Percentiles rank a stretch among this genome's conserved stretches.
Evolutionary conservation across 2,888 invertebrate genomes (phyloP).

Genomic region (Drosophila mettleri): DNA sequence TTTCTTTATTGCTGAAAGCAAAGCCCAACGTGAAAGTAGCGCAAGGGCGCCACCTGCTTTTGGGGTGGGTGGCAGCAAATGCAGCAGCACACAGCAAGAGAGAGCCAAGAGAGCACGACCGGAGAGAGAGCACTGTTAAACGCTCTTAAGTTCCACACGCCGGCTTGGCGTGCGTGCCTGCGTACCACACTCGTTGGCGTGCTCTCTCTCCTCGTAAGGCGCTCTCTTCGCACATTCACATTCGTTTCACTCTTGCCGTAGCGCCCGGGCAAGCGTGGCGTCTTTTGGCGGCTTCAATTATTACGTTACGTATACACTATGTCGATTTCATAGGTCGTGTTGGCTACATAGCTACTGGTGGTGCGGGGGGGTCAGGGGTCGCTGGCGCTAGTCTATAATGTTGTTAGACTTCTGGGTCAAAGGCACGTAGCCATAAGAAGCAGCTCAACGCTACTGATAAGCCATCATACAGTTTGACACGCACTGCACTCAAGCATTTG

Average conservation of each 20-base stretch:
- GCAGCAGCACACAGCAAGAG: no score
- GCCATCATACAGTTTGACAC: conserved; percentile 54
- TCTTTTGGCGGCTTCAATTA: conserved; percentile 54
- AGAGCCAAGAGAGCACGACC: not conserved
- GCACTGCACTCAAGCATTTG: conserved; percentile 47
- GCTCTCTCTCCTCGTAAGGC: conserved; percentile 7
- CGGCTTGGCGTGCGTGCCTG: conserved; percentile 52
- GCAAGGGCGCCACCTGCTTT: conserved; percentile 75
- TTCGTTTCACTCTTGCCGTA: conserved; percentile 5
- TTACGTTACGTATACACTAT: conserved; percentile 70
- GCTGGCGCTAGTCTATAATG: conserved; percentile 31
- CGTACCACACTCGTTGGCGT: conserved; percentile 9
- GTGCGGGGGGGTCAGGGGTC: not conserved
- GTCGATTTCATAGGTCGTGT: conserved; percentile 74
- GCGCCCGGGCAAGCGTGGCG: conserved; percentile 55
- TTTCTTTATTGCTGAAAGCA: not conserved
- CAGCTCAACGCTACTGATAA: conserved; percentile 48
- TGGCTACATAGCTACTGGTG: not conserved
- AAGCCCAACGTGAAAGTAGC: conserved; percentile 68
- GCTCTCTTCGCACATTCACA: not conserved
- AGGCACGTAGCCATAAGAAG: conserved; percentile 33
- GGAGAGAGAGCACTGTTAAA: not conserved
- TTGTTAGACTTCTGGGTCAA: conserved; percentile 54
- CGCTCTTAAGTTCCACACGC: conserved; percentile 63
- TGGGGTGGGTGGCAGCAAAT: conserved; percentile 60